Evolutionary conservation across 2,888 invertebrate genomes (phyloP).

Genomic region (Drosophila melanosoma): DNA sequence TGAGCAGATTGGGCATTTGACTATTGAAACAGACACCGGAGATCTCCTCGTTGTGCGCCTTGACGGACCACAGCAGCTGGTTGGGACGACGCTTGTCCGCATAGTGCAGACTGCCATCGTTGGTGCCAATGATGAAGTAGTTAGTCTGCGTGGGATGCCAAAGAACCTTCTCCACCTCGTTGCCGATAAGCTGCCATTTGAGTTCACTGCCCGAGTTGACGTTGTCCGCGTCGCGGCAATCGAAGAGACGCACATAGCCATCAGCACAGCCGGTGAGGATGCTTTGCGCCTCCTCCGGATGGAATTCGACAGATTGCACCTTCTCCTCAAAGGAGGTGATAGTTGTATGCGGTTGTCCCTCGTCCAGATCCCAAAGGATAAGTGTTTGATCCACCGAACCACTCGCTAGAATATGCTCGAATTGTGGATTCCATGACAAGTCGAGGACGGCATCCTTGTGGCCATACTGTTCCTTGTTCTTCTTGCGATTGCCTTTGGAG

Average conservation of each 20-base stretch:
- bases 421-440: constrained; percentile 94
- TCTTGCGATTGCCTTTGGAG: constrained; percentile 90
- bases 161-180: constrained; percentile 94
- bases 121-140: constrained; percentile 89
- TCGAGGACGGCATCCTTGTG: constrained; percentile 96
- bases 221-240: constrained; percentile 92
- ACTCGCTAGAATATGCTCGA: constrained; percentile 94
- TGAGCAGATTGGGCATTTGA: constrained; percentile 90
- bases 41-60: constrained; percentile 93
- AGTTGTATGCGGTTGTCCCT: constrained; percentile 90
- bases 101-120: constrained; percentile 89
- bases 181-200: constrained; percentile 89
- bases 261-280: constrained; percentile 94
- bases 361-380: constrained; percentile 96
- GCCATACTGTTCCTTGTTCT: constrained; percentile 89
- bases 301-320: constrained; percentile 94
- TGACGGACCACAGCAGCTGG: constrained; percentile 89
- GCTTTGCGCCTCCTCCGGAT: constrained; percentile 92
- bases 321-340: constrained; percentile 91
- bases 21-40: constrained; percentile 92
- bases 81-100: constrained; percentile 90
- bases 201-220: constrained; percentile 73
- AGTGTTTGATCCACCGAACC: constrained; percentile 96
- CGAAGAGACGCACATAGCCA: constrained; percentile 91
- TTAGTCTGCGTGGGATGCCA: constrained; percentile 94